A percentile compares a stretch with the other conserved stretches of the same genome.
Conservation (phyloP, 2,888 invertebrate species). For the Agrypnus murinus region DNA sequence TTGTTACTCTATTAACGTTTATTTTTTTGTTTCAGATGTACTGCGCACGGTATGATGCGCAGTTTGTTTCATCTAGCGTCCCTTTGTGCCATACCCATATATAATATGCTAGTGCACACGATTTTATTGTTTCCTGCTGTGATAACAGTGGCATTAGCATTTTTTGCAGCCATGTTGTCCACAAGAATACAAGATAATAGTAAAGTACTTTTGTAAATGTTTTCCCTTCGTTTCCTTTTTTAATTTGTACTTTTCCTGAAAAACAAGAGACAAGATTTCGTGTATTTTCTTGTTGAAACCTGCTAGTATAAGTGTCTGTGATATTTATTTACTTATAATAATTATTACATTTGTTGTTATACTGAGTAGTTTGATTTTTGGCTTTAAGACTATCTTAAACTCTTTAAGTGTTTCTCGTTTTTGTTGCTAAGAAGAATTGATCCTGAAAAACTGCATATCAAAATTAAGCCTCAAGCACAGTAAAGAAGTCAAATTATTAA, state of each 20-base stretch:
- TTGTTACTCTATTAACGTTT: too few relatives aligned
- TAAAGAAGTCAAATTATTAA: conserved; percentile 48
- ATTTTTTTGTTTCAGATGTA: conserved; percentile 71
- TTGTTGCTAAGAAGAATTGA: too few relatives aligned
- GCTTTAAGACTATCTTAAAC: too few relatives aligned
- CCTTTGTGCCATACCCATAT: conserved; percentile 71
- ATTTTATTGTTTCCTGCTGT: conserved; percentile 68
- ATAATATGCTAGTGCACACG: conserved; percentile 66
- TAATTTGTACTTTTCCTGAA: conserved; percentile 4
- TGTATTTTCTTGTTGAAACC: conserved; percentile 30
- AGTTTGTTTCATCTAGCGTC: conserved; percentile 73
- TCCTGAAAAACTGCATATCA: conserved; percentile 46
- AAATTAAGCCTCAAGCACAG: conserved; percentile 44
- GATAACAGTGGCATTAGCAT: conserved; percentile 64
- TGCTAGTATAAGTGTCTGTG: conserved; percentile 54
- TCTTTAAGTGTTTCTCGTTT: too few relatives aligned
- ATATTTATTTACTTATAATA: conserved; percentile 57
- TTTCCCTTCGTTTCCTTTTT: conserved; percentile 33
- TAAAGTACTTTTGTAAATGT: conserved; percentile 67
- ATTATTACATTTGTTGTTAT: too few relatives aligned
- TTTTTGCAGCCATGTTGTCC: conserved; percentile 66
- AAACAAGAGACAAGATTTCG: conserved; percentile 23
- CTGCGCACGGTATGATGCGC: conserved; percentile 75
- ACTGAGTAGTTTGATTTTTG: too few relatives aligned
- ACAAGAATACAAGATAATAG: conserved; percentile 69